phyloP scores from a whole-genome alignment of 2,113 vertebrate genomes.

The Erpornis zantholeuca region DNA sequence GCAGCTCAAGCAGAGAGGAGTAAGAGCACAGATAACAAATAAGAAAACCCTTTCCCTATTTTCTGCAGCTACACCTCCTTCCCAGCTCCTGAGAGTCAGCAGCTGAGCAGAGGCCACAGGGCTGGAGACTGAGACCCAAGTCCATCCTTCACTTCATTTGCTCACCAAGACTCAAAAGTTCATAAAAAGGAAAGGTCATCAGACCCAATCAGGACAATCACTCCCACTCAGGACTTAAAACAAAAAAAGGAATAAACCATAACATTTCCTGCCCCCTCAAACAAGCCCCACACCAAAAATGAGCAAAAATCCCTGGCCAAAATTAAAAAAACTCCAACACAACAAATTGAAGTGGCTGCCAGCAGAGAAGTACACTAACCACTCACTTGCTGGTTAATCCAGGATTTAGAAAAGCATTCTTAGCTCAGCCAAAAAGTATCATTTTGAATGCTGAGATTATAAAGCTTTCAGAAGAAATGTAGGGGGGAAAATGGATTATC shows the following conservation, averaged over 20 bases:
- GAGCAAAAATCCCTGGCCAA: not conserved
- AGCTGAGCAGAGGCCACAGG: not conserved
- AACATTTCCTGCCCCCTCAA: not conserved
- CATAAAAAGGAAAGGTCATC: not conserved
- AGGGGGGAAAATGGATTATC: not conserved
- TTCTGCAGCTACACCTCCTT: not conserved
- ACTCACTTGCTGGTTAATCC: not conserved
- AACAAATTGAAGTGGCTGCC: not conserved
- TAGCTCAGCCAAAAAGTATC: not conserved
- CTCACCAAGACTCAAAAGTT: not conserved
- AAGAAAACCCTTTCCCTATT: not conserved
- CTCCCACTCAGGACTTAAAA: not conserved
- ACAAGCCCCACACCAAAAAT: not conserved
- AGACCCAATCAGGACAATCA: not conserved
- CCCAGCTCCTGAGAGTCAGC: not conserved
- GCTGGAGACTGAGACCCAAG: not conserved
- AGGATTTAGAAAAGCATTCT: constrained; percentile 7
- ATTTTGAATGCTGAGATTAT: not conserved
- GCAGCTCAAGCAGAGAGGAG: not conserved
- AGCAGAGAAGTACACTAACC: not conserved
- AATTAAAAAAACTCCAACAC: not conserved
- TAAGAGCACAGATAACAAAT: not conserved
- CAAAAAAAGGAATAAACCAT: not conserved
- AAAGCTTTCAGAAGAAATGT: not conserved
- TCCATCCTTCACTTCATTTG: not conserved